These are phyloP conservation scores for Acropternis orthonyx DNA, from an alignment of 2,797 vertebrate species.

Conservation along the genomic window DNA sequence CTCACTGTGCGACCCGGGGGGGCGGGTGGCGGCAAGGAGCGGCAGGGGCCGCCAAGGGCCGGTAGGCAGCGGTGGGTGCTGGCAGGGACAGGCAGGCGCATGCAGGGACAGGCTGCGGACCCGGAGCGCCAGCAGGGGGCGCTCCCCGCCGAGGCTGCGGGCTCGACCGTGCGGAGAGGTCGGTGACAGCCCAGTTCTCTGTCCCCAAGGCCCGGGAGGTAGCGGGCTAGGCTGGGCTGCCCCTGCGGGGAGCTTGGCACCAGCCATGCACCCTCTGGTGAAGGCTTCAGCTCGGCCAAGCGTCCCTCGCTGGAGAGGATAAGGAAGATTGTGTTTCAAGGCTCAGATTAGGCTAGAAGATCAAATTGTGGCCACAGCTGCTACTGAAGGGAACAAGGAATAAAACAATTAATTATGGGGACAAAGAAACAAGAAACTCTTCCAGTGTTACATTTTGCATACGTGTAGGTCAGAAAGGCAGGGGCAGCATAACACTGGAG, in stretches of 20 bases:
- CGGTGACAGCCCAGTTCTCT: accelerated
- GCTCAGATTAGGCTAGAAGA: background rate
- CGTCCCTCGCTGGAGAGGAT: background rate
- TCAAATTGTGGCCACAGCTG: conserved; percentile 41
- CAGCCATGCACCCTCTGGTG: background rate
- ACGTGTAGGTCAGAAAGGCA: background rate
- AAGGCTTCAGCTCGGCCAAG: background rate
- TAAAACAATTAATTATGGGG: conserved; percentile 23
- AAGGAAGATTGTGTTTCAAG: background rate
- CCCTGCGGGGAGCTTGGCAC: background rate
- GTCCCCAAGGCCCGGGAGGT: background rate
- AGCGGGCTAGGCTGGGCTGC: too few species aligned
- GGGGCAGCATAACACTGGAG: background rate
- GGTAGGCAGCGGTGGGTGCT: accelerated
- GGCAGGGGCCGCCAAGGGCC: accelerated
- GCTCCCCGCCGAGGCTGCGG: background rate
- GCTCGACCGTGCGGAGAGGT: background rate
- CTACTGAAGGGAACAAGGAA: background rate
- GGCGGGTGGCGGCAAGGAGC: background rate
- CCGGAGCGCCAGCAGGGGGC: background rate
- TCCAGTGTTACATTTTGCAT: background rate
- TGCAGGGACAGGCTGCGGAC: background rate
- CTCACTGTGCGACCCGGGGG: background rate
- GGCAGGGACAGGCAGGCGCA: background rate
- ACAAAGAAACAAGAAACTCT: background rate